These are phyloP conservation scores for Lasioglossum albipes DNA, from an alignment of 1,140 invertebrate species.

Conservation along the genomic window DNA sequence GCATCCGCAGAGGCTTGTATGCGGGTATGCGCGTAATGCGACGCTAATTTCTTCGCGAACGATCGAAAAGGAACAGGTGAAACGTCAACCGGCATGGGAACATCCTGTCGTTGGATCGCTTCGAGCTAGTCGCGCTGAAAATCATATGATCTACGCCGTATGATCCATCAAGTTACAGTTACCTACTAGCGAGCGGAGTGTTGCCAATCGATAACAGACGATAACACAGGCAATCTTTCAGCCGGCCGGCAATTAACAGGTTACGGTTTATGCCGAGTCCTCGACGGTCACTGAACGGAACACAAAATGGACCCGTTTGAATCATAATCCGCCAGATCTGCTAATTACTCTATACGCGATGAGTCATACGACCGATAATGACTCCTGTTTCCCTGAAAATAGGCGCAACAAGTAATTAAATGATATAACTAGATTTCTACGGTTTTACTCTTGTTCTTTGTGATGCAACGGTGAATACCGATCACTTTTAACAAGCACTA, in stretches of 20 bases:
- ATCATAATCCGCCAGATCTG: background rate
- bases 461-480: too few species aligned
- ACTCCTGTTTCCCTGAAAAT: background rate
- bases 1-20: conserved; percentile 62
- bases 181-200: conserved; percentile 64
- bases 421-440: too few species aligned
- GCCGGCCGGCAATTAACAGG: conserved; percentile 42
- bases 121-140: conserved; percentile 62
- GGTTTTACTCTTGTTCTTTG: too few species aligned
- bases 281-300: background rate
- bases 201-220: conserved; percentile 72
- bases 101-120: conserved; percentile 66
- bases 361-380: background rate
- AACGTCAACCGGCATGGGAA: conserved; percentile 69
- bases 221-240: conserved; percentile 69
- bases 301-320: background rate
- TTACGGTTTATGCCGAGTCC: background rate
- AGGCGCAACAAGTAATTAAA: too few species aligned
- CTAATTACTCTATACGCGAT: background rate
- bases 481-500: too few species aligned
- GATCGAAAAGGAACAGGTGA: conserved; percentile 63
- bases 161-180: conserved; percentile 76
- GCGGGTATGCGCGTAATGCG: conserved; percentile 57
- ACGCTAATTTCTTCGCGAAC: conserved; percentile 67
- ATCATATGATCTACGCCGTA: conserved; percentile 69